Base-by-base conservation (phyloP, 2,797 vertebrate genomes). In the Nannoperca australis region DNA sequence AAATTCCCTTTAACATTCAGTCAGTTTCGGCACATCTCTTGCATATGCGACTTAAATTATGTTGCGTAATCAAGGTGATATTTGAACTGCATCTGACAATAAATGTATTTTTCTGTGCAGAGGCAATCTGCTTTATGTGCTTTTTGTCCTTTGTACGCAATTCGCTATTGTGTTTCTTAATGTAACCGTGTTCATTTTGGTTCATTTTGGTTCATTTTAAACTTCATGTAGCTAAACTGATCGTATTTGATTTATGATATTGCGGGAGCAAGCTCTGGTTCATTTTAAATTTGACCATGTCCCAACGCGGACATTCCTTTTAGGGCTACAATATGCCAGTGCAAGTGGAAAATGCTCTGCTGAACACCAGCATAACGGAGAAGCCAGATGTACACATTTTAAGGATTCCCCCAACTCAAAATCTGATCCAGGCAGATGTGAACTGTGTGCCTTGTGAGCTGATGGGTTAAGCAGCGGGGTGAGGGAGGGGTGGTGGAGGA, bases 371-470 rank as follows among this genome's bases (percentile, higher is more conserved):
- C 53, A 45, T 76, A 85, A 87, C 63, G 53, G n/a, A 77, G 69
- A 81, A 69, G 64, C 91, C 91, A 91, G 85, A 92, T 90, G 91
- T 88, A 75, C 80, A 64, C 74, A 82, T 88, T 84, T 85, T 72
- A 84, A 84, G 77, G 76, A 83, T 70, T 22, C 82, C 77, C 77
- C 65, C 49, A 50, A 76, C 71, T 79, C 72, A 62, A 77, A 83
- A 81, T 83, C 62, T 75, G 88, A 88, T 85, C 88, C 84, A 82
- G 76, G 77, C 86, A 92, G 89, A 91, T 91, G 87, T 91, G 88
- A 86, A 84, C 76, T 75, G 40, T 78, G 79, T 38, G 84, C 49
- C 72, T 85, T 55, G 40, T 70, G 87, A 82, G 84, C 81, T 89
- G 84, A 86, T 87, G 85, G 85, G 70, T 88, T 87, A 70, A 89